Conservation (phyloP, 23 tunicate genomes). For the Ciona savignyi region DNA sequence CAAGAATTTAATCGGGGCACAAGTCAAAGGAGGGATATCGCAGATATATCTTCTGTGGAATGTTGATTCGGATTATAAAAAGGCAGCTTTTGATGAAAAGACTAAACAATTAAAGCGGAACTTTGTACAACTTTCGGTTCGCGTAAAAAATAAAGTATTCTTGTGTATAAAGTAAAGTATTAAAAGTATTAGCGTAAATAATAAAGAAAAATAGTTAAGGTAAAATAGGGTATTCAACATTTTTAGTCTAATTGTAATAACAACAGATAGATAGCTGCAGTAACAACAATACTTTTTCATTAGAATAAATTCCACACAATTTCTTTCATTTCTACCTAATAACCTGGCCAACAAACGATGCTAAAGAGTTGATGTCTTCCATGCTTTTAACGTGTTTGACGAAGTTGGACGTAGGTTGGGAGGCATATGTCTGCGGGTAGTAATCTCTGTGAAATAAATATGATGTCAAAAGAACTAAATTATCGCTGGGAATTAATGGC, state of each 20-base stretch:
- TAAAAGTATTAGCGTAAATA: too few relatives aligned
- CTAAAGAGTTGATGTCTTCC: background rate
- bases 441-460: slow-evolving; percentile 3
- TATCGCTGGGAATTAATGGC: background rate
- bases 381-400: slow-evolving; percentile 9
- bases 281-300: too few relatives aligned
- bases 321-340: too few relatives aligned
- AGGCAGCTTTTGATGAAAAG: background rate
- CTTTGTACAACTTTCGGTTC: background rate
- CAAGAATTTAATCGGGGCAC: background rate
- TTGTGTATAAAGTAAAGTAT: too few relatives aligned
- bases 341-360: slow-evolving; percentile 16
- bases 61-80: background rate
- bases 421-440: slow-evolving; percentile 17
- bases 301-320: too few relatives aligned
- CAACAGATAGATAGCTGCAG: too few relatives aligned
- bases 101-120: background rate
- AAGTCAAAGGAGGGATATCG: slow-evolving; percentile 5
- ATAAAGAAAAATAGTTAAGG: too few relatives aligned
- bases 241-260: too few relatives aligned
- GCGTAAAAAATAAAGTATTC: too few relatives aligned
- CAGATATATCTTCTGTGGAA: slow-evolving; percentile 21
- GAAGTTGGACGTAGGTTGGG: slow-evolving; percentile 21
- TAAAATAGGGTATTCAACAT: too few relatives aligned
- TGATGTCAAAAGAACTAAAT: background rate